Evolutionary conservation across 64 coral and sea anemone species (phyloP).

Genomic region (Pocillopora damicornis): DNA sequence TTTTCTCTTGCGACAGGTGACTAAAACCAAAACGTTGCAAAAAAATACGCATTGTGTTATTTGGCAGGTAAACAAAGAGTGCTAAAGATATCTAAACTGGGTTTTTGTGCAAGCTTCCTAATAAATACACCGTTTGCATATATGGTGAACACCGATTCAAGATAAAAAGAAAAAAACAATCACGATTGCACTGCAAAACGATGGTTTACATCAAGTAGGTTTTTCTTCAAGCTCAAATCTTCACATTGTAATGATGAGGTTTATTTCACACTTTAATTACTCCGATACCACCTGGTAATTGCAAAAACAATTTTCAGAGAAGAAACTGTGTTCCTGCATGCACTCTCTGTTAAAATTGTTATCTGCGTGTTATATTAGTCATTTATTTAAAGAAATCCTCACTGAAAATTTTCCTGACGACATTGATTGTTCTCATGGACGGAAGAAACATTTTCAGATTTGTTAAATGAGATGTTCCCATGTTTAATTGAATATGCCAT

Average conservation of each 20-base stretch:
- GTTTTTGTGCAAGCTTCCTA: neutral
- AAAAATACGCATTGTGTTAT: neutral
- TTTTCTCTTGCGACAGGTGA: neutral
- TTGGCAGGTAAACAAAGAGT: neutral
- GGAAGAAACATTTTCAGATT: neutral
- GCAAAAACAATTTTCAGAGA: neutral
- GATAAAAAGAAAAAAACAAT: neutral
- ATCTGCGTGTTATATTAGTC: neutral
- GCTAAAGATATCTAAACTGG: neutral
- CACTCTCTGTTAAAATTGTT: neutral
- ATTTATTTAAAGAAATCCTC: neutral
- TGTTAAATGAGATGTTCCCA: neutral
- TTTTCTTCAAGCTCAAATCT: neutral
- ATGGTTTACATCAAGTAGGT: neutral
- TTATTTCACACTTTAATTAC: neutral
- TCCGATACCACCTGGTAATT: neutral
- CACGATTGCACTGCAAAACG: neutral
- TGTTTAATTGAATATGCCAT: constrained; percentile 15
- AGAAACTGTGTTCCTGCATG: neutral
- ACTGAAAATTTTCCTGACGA: neutral
- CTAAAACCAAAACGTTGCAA: neutral
- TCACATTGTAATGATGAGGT: neutral
- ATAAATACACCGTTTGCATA: neutral
- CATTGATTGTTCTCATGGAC: no score
- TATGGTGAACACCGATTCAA: neutral